A percentile compares a stretch with the other conserved stretches of the same genome.
Conservation (phyloP, 2,797 vertebrate genomes). For the Okamejei kenojei region DNA sequence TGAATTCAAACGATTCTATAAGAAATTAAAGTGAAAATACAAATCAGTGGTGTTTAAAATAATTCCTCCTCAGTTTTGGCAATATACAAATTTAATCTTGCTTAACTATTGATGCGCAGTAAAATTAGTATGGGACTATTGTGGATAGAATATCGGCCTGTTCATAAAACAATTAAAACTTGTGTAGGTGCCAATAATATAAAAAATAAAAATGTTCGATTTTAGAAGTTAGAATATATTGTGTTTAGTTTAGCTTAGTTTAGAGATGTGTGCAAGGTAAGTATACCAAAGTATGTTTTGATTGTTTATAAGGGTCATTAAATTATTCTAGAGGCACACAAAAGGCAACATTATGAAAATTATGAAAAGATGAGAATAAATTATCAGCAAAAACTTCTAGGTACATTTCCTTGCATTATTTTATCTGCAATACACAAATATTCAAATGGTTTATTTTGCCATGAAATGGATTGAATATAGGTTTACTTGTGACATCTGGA, state of each 20-base stretch:
- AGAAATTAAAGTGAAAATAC: neutral
- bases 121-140: neutral
- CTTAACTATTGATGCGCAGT: conserved; percentile 21
- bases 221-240: neutral
- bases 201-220: neutral
- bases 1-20: neutral
- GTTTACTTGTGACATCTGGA: conserved; percentile 2
- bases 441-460: neutral
- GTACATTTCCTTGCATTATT: neutral
- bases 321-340: neutral
- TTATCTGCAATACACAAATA: neutral
- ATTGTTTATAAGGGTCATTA: neutral
- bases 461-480: conserved; percentile 20
- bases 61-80: conserved; percentile 16
- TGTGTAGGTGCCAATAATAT: neutral
- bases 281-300: neutral
- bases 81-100: neutral
- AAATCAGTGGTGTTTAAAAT: neutral
- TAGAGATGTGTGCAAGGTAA: neutral
- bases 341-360: neutral
- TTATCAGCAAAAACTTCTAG: neutral
- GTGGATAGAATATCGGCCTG: neutral
- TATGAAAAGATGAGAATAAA: conserved; percentile 9
- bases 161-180: neutral
- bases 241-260: too few relatives aligned